These are phyloP conservation scores for Brachionus paranguensis DNA, from an alignment of 1,140 invertebrate species.

Conservation along the genomic window DNA sequence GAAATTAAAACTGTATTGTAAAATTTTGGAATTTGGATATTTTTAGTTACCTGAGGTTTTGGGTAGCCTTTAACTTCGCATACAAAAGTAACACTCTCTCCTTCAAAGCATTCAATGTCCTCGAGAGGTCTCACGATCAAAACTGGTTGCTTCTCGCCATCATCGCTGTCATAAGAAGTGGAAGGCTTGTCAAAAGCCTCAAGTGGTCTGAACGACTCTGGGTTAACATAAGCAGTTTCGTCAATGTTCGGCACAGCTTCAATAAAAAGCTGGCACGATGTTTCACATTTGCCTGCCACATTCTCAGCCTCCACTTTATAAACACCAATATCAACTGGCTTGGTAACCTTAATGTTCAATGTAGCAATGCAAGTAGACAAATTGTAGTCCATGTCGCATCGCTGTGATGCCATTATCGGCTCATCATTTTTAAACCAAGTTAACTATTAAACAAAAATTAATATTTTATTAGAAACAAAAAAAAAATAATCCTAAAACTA, in stretches of 20 bases:
- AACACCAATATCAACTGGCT: conserved; percentile 85
- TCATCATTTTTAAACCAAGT: conserved; percentile 38
- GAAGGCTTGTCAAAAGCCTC: not conserved
- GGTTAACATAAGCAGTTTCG: conserved; percentile 14
- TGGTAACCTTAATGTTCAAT: conserved; percentile 11
- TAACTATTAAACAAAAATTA: conserved; percentile 21
- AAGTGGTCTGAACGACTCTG: conserved; percentile 9
- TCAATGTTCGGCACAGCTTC: conserved; percentile 50
- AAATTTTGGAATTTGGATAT: too few relatives aligned
- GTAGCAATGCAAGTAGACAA: conserved; percentile 14
- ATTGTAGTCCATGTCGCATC: conserved; percentile 33
- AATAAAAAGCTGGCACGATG: conserved; percentile 58
- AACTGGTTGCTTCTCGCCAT: conserved; percentile 31
- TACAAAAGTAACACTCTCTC: conserved; percentile 46
- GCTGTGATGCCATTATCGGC: not conserved
- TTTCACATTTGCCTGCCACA: conserved; percentile 65
- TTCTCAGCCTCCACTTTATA: conserved; percentile 96
- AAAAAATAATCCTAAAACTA: conserved; percentile 49
- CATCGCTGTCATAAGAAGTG: conserved; percentile 1
- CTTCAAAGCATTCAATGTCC: conserved; percentile 43
- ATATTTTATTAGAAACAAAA: not conserved
- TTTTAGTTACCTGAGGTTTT: conserved; percentile 48
- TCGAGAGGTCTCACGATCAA: conserved; percentile 32
- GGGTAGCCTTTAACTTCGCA: conserved; percentile 49
- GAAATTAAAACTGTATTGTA: too few relatives aligned